phyloP scores from a whole-genome alignment of 30 jellyfish, hydroid and myxozoan genomes.

The Turritopsis rubra region DNA sequence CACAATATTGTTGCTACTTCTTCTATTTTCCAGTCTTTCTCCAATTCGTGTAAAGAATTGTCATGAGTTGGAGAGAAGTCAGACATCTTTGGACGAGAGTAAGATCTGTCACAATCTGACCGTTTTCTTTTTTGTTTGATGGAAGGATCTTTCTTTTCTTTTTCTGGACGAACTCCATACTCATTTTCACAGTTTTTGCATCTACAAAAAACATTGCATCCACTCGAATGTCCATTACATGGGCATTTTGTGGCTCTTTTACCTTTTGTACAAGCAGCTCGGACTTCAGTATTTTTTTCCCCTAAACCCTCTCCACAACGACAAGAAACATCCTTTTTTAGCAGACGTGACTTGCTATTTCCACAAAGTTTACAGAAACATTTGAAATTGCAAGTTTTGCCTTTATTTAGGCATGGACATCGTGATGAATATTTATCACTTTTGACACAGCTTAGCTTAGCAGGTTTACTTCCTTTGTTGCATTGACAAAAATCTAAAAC shows the following conservation, averaged over 20 bases:
- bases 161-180: not conserved
- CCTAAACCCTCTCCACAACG: constrained; percentile 4
- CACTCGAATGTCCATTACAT: constrained; percentile 1
- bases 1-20: not conserved
- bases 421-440: not conserved
- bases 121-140: not conserved
- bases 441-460: not conserved
- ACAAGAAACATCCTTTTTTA: not conserved
- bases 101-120: not conserved
- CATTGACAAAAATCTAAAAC: not conserved
- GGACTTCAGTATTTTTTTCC: not conserved
- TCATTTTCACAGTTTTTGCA: constrained; percentile 11
- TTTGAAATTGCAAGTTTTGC: not conserved
- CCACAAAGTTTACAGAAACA: constrained; percentile 6
- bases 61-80: not conserved
- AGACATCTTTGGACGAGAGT: not conserved
- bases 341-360: not conserved
- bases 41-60: not conserved
- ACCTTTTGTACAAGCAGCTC: not conserved
- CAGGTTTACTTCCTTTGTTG: not conserved
- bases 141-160: not conserved
- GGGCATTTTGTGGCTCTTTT: constrained; percentile 2
- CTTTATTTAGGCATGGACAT: constrained; percentile 2
- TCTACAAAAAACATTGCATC: not conserved
- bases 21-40: not conserved